Evolutionary conservation across 2,113 vertebrate genomes (phyloP).

Genomic region (Aythya baeri): DNA sequence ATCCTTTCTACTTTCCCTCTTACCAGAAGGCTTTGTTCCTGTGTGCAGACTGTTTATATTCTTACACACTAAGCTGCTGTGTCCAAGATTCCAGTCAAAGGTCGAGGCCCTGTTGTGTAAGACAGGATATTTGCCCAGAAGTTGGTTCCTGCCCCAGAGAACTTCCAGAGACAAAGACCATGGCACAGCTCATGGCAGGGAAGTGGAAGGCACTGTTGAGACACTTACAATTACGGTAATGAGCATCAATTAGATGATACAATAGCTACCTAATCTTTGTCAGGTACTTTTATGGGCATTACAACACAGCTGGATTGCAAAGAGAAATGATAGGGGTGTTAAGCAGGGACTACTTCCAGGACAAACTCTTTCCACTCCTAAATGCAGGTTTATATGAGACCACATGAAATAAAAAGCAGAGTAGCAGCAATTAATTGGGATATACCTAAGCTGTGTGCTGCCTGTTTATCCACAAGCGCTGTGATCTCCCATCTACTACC

Average conservation of each 20-base stretch:
- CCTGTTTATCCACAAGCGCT: neutral
- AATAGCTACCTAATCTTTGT: neutral
- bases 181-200: neutral
- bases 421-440: neutral
- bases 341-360: conserved; percentile 5
- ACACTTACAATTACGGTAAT: conserved; percentile 9
- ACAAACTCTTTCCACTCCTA: neutral
- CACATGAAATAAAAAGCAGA: neutral
- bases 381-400: neutral
- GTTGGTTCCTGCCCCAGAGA: neutral
- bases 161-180: neutral
- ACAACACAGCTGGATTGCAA: neutral
- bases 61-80: neutral
- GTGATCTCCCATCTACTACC: neutral
- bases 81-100: conserved; percentile 5
- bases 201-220: neutral
- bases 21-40: neutral
- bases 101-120: conserved; percentile 15
- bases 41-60: neutral
- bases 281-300: conserved; percentile 26
- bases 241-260: conserved; percentile 15
- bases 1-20: neutral
- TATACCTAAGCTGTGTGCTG: neutral
- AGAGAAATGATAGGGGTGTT: conserved; percentile 3
- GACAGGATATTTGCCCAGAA: neutral